Evolutionary conservation across 2,113 vertebrate genomes (phyloP).

Genomic region (Zapornia atra): DNA sequence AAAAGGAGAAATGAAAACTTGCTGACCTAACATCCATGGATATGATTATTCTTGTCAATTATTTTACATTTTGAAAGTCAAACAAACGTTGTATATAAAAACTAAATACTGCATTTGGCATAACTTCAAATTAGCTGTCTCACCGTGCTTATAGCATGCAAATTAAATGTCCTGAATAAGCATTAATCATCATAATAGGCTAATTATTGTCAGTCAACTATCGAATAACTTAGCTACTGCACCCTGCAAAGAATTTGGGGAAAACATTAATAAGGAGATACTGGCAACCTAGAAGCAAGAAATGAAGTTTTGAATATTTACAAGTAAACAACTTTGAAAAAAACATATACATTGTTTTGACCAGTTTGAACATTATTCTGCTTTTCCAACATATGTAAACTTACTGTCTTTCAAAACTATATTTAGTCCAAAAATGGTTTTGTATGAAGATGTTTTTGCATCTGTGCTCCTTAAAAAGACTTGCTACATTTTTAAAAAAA

Average conservation of each 20-base stretch:
- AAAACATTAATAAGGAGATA: neutral
- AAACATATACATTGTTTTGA: conserved; percentile 1
- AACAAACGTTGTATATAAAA: conserved; percentile 77
- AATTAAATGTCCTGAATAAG: conserved; percentile 67
- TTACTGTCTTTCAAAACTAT: conserved; percentile 41
- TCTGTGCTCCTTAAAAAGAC: conserved; percentile 52
- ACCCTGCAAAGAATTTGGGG: neutral
- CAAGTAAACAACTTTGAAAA: neutral
- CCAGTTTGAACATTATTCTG: conserved; percentile 33
- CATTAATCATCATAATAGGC: conserved; percentile 68
- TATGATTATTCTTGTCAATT: conserved; percentile 83
- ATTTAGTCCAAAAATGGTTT: conserved; percentile 60
- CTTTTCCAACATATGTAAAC: conserved; percentile 34
- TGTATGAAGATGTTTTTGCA: neutral
- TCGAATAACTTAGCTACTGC: conserved; percentile 15
- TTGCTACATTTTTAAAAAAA: conserved; percentile 68
- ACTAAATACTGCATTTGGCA: conserved; percentile 65
- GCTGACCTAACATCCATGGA: conserved; percentile 49
- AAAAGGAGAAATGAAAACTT: conserved; percentile 43
- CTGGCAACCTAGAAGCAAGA: neutral
- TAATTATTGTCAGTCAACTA: conserved; percentile 72
- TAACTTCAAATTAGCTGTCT: conserved; percentile 68
- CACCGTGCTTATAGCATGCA: conserved; percentile 39
- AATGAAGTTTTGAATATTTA: neutral
- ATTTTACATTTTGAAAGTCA: conserved; percentile 77